Percentiles rank a stretch among this genome's conserved stretches.
Conservation (phyloP, 2,113 vertebrate genomes). For the Penelope pileata region DNA sequence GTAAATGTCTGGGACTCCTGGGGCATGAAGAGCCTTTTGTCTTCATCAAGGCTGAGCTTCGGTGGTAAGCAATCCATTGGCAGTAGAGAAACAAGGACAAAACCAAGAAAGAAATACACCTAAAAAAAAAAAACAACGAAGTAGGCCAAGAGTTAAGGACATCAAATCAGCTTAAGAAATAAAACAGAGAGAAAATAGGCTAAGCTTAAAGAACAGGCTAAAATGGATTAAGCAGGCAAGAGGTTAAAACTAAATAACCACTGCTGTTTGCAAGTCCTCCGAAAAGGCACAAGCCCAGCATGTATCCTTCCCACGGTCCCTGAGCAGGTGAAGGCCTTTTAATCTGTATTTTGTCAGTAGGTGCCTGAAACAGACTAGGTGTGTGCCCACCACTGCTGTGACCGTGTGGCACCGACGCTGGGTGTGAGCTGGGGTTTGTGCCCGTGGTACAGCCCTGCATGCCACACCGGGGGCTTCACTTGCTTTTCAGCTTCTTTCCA, state of each 20-base stretch:
- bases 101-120: neutral
- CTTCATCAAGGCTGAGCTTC: neutral
- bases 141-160: neutral
- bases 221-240: neutral
- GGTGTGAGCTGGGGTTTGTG: accelerated
- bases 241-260: neutral
- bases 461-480: neutral
- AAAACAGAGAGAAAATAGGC: neutral
- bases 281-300: neutral
- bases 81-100: neutral
- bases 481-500: neutral
- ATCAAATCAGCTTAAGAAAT: neutral
- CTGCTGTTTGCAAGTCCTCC: neutral
- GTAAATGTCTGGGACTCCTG: neutral
- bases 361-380: neutral
- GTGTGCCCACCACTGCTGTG: neutral
- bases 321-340: neutral
- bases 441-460: neutral
- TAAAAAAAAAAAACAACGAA: neutral
- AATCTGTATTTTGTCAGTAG: neutral
- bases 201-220: neutral
- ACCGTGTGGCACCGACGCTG: accelerated
- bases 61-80: neutral
- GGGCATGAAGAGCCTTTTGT: neutral
- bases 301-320: neutral